phyloP scores from a whole-genome alignment of 2,888 invertebrate species.

The Meghimatium bilineatum region DNA sequence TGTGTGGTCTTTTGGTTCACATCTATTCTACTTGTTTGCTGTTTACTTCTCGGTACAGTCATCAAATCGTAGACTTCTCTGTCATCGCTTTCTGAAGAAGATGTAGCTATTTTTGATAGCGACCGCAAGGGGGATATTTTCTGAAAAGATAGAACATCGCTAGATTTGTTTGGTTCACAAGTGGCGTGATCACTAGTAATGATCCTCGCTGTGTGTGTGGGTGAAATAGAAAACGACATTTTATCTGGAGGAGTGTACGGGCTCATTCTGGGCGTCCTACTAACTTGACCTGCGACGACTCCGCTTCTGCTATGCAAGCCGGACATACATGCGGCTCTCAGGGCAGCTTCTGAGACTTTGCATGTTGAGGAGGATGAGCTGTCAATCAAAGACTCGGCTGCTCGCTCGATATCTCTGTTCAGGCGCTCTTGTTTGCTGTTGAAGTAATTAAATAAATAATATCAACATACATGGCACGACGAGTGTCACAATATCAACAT shows the following conservation, averaged over 20 bases:
- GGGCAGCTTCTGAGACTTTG: background rate
- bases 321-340: background rate
- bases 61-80: background rate
- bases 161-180: background rate
- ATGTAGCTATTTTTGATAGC: background rate
- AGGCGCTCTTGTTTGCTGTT: conserved; percentile 40
- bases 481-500: no score
- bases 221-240: background rate
- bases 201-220: background rate
- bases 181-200: background rate
- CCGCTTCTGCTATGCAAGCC: background rate
- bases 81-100: background rate
- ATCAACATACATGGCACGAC: no score
- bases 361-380: conserved; percentile 21
- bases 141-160: background rate
- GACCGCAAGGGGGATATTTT: background rate
- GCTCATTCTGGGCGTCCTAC: background rate
- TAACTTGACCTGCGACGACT: background rate
- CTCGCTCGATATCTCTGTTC: conserved; percentile 42
- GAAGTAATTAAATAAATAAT: background rate
- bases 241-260: background rate
- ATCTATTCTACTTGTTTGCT: background rate
- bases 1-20: background rate
- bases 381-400: conserved; percentile 40
- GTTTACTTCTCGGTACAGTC: background rate